phyloP scores from a whole-genome alignment of 1,140 invertebrate species.

The Aphelinus atriplicis region DNA sequence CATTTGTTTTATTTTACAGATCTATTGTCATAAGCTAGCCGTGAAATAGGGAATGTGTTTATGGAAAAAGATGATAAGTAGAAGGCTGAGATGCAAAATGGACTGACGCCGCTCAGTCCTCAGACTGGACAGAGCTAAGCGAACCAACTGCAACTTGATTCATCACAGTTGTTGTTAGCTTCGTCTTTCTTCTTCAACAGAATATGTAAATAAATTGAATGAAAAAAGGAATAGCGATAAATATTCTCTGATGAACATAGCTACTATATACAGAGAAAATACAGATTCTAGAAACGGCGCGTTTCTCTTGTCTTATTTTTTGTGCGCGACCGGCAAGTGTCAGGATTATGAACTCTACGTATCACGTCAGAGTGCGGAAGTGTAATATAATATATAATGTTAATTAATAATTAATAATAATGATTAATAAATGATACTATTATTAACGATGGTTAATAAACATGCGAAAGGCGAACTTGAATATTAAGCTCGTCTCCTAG shows the following conservation, averaged over 20 bases:
- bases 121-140: background rate
- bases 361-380: constrained; percentile 45
- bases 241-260: constrained; percentile 22
- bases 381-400: constrained; percentile 62
- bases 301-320: constrained; percentile 28
- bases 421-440: constrained; percentile 53
- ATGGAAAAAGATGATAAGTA: constrained; percentile 34
- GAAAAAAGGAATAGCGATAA: constrained; percentile 48
- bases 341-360: constrained; percentile 45
- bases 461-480: constrained; percentile 48
- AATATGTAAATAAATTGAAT: constrained; percentile 57
- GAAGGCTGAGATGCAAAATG: background rate
- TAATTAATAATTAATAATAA: constrained; percentile 52
- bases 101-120: background rate
- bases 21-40: constrained; percentile 61
- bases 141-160: background rate
- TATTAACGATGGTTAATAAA: constrained; percentile 40
- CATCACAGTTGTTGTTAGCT: constrained; percentile 1
- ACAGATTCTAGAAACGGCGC: constrained; percentile 37
- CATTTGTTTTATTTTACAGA: constrained; percentile 55
- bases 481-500: constrained; percentile 53
- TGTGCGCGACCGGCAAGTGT: background rate
- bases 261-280: constrained; percentile 40
- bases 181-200: constrained; percentile 14
- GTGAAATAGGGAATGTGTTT: constrained; percentile 44